Conservation (phyloP, 2,797 vertebrate species). For the Rhinatrema bivittatum region DNA sequence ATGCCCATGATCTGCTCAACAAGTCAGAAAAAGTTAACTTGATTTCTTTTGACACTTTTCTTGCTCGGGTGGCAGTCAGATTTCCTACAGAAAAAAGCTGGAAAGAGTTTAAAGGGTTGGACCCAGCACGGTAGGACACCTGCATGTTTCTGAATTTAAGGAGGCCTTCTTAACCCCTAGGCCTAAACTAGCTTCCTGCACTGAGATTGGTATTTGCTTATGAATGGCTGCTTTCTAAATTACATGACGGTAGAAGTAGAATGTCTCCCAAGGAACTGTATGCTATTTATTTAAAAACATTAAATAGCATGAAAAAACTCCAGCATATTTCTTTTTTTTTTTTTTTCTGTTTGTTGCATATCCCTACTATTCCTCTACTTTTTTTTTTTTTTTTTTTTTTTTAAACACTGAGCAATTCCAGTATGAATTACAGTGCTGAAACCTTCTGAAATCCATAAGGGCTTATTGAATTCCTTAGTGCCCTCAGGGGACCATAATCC, state of each 20-base stretch:
- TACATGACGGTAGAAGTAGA: constrained; percentile 37
- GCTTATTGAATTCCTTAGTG: no score
- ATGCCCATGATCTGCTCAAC: constrained; percentile 60
- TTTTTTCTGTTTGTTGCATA: background rate
- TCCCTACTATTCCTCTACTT: background rate
- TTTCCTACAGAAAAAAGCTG: constrained; percentile 65
- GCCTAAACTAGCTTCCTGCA: constrained; percentile 53
- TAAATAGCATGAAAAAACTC: no score
- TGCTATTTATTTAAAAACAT: no score
- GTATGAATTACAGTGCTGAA: constrained; percentile 25
- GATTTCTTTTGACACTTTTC: constrained; percentile 65
- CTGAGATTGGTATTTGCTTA: constrained; percentile 60
- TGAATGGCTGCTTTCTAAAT: constrained; percentile 52
- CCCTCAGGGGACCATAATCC: no score
- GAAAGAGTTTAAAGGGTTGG: constrained; percentile 77
- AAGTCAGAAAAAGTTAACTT: constrained; percentile 62
- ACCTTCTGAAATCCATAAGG: no score
- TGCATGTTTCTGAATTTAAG: constrained; percentile 79
- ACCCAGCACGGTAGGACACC: constrained; percentile 80
- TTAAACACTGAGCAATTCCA: constrained; percentile 18
- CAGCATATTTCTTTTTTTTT: constrained; percentile 6
- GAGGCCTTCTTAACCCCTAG: constrained; percentile 83
- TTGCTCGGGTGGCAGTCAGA: constrained; percentile 72
- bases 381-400: constrained; percentile 8
- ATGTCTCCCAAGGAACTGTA: constrained; percentile 35